Percentiles rank a stretch among this genome's conserved stretches.
These are phyloP conservation scores for Vultur gryphus DNA, from an alignment of 2,797 vertebrate species.

Conservation along the genomic window DNA sequence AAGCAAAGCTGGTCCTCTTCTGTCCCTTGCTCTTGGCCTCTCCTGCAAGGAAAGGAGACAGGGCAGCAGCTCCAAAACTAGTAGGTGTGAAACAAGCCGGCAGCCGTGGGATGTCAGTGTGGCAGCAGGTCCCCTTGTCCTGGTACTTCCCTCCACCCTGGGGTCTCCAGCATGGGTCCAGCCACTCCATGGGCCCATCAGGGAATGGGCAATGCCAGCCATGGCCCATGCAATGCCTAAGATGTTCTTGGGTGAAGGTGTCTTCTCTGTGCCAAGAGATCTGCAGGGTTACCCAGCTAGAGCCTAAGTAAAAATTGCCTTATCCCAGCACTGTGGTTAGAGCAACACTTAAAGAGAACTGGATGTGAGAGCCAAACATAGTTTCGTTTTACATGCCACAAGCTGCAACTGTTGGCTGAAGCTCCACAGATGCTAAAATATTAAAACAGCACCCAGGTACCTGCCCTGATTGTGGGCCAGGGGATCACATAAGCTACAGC, in stretches of 20 bases:
- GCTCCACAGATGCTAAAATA: background rate
- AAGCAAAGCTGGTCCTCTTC: background rate
- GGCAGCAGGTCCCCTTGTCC: background rate
- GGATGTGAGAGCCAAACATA: background rate
- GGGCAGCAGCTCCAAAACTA: background rate
- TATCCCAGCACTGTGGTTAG: background rate
- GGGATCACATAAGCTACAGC: background rate
- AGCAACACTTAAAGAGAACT: background rate
- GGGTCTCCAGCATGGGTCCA: background rate
- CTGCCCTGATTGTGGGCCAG: background rate
- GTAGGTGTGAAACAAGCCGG: background rate
- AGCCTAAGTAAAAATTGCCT: background rate
- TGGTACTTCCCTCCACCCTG: background rate
- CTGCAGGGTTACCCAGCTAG: background rate
- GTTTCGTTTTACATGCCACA: background rate
- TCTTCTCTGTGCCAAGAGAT: background rate
- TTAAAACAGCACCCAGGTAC: background rate
- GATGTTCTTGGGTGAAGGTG: background rate
- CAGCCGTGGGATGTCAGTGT: background rate
- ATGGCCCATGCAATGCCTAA: rapidly evolving
- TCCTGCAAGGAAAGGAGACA: background rate
- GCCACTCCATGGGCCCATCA: background rate
- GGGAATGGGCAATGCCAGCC: background rate
- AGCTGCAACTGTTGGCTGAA: background rate
- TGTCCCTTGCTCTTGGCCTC: background rate